phyloP scores from a whole-genome alignment of 35 echinoderm and acorn worm genomes.

The Lytechinus variegatus region DNA sequence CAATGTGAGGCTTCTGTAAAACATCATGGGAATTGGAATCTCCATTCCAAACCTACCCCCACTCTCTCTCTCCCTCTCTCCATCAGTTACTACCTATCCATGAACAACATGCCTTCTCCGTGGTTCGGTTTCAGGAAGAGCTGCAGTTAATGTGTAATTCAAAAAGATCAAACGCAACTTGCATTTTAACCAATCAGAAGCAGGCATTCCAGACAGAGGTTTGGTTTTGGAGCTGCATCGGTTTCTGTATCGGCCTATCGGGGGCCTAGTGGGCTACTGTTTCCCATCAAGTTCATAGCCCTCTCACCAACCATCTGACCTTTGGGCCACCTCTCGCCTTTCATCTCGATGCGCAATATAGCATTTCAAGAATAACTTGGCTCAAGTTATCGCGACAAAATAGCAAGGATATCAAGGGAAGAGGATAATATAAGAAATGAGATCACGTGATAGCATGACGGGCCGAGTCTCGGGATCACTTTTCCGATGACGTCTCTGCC shows the following conservation, averaged over 20 bases:
- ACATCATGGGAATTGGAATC: neutral
- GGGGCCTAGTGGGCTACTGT: neutral
- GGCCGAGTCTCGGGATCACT: neutral
- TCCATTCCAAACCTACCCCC: neutral
- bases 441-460: neutral
- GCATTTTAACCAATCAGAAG: too few species aligned
- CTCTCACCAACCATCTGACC: neutral
- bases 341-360: neutral
- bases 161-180: too few species aligned
- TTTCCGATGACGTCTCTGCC: neutral
- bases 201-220: too few species aligned
- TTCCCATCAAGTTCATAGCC: neutral
- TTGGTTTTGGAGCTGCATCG: too few species aligned
- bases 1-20: neutral
- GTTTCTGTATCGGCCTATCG: too few species aligned
- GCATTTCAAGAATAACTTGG: slow-evolving; percentile 18
- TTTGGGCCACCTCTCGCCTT: neutral
- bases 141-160: too few species aligned
- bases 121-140: too few species aligned
- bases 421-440: neutral
- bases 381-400: slow-evolving; percentile 2
- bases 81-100: neutral
- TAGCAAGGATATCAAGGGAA: slow-evolving; percentile 1
- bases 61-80: neutral
- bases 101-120: too few species aligned